These are phyloP conservation scores for Drosophila busckii DNA, from an alignment of 1,140 invertebrate species.

Conservation along the genomic window DNA sequence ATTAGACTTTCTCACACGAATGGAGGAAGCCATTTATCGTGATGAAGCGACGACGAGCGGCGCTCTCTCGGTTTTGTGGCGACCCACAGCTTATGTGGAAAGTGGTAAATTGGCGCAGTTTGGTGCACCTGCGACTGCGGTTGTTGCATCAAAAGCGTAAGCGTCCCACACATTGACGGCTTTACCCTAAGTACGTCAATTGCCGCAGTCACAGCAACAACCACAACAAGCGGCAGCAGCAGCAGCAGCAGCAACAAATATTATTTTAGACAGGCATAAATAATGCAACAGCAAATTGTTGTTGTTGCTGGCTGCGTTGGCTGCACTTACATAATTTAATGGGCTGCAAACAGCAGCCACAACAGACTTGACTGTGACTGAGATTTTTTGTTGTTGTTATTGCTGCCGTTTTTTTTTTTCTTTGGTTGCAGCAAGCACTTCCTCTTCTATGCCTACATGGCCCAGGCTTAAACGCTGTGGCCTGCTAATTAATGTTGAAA, in stretches of 20 bases:
- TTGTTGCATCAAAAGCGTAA: constrained; percentile 42
- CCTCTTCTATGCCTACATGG: constrained; percentile 47
- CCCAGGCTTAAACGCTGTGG: constrained; percentile 21
- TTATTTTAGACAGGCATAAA: constrained; percentile 66
- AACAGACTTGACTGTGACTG: constrained; percentile 31
- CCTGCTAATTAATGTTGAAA: constrained; percentile 62
- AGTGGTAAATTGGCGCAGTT: constrained; percentile 66
- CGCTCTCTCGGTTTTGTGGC: too few species aligned
- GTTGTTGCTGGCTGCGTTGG: constrained; percentile 26
- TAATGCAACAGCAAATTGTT: constrained; percentile 48
- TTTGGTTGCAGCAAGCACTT: constrained; percentile 48
- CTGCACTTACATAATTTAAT: constrained; percentile 63
- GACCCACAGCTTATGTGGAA: constrained; percentile 21
- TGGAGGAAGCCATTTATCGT: constrained; percentile 71
- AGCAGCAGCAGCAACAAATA: constrained; percentile 28
- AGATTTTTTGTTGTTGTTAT: too few species aligned
- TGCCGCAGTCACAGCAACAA: too few species aligned
- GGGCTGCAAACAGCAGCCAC: constrained; percentile 40
- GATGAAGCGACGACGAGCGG: too few species aligned
- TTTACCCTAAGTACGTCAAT: constrained; percentile 74
- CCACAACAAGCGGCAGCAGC: constrained; percentile 21
- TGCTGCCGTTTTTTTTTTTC: constrained; percentile 20
- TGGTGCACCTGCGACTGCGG: constrained; percentile 18
- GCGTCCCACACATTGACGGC: constrained; percentile 37
- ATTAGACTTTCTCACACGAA: constrained; percentile 74